These are phyloP conservation scores for Seladonia tumulorum DNA, from an alignment of 2,888 invertebrate genomes.

Conservation along the genomic window DNA sequence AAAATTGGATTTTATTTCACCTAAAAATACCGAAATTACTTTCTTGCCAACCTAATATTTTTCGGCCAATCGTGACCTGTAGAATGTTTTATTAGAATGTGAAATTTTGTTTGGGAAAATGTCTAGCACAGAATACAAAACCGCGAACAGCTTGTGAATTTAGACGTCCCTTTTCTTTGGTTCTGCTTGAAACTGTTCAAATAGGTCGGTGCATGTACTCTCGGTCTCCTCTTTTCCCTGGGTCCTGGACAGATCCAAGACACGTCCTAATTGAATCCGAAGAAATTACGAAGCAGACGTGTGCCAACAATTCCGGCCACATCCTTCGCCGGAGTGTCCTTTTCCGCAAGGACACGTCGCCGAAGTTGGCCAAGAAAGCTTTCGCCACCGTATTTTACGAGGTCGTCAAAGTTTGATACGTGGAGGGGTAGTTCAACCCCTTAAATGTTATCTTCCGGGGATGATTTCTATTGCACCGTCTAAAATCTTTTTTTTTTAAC, in stretches of 20 bases:
- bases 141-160: not conserved
- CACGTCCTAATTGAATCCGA: conserved; percentile 24
- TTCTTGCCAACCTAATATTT: too few relatives aligned
- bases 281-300: conserved; percentile 4
- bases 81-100: not conserved
- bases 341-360: not conserved
- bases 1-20: too few relatives aligned
- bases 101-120: not conserved
- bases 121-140: not conserved
- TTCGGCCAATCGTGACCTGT: too few relatives aligned
- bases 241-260: not conserved
- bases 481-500: not conserved
- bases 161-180: not conserved
- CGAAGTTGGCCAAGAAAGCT: not conserved
- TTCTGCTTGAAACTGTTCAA: not conserved
- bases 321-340: not conserved
- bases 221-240: not conserved
- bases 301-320: not conserved
- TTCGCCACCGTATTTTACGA: not conserved
- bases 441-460: not conserved
- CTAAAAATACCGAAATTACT: too few relatives aligned
- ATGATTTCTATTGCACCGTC: not conserved
- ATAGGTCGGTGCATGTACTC: not conserved
- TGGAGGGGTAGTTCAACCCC: not conserved
- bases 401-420: not conserved